A percentile compares a stretch with the other conserved stretches of the same genome.
phyloP scores from a whole-genome alignment of 2,797 vertebrate species.

The Zalophus californianus region DNA sequence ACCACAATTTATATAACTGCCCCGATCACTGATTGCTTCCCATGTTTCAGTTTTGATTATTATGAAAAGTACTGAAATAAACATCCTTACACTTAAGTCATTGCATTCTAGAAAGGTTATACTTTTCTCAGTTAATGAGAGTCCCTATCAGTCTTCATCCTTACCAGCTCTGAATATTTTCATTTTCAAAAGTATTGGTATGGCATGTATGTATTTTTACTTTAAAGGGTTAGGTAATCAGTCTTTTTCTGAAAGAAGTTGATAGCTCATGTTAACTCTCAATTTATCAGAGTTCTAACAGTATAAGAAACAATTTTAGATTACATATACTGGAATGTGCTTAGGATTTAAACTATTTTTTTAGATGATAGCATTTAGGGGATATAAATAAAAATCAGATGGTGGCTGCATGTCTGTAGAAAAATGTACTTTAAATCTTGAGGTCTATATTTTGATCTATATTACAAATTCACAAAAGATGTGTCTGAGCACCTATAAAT shows the following conservation, averaged over 20 bases:
- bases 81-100: background rate
- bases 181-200: background rate
- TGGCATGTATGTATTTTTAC: background rate
- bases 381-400: background rate
- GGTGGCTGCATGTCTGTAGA: background rate
- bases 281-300: background rate
- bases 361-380: background rate
- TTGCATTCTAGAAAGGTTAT: slow-evolving; percentile 16
- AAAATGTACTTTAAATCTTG: slow-evolving; percentile 51
- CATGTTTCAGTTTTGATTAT: slow-evolving; percentile 12
- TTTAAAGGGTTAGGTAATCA: background rate
- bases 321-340: background rate
- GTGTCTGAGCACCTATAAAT: background rate
- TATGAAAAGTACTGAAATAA: background rate
- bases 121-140: background rate
- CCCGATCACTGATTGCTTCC: background rate
- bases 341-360: background rate
- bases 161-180: background rate
- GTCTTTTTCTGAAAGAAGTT: slow-evolving; percentile 49
- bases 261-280: background rate
- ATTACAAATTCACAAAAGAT: background rate
- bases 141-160: background rate
- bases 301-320: slow-evolving; percentile 1
- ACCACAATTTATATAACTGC: background rate
- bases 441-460: slow-evolving; percentile 28